These are phyloP conservation scores for Rhodeus uyekii DNA, from an alignment of 2,797 vertebrate species.

Conservation along the genomic window DNA sequence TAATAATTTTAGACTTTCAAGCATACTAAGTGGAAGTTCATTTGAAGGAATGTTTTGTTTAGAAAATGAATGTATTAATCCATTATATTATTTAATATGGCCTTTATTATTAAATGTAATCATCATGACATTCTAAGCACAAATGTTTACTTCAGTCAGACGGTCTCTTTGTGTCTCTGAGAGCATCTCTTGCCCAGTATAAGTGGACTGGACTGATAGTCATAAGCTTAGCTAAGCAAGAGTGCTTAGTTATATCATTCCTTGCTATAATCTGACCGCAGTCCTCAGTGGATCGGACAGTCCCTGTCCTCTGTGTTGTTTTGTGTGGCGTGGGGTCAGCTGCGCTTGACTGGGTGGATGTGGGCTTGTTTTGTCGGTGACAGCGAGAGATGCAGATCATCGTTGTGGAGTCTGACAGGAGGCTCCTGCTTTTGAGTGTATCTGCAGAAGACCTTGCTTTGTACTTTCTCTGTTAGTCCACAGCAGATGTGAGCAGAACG, in stretches of 20 bases:
- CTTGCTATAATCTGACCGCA: conserved; percentile 22
- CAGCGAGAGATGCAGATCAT: conserved; percentile 13
- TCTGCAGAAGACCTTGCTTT: not conserved
- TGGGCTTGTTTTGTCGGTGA: not conserved
- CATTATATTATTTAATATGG: too few relatives aligned
- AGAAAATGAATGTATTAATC: too few relatives aligned
- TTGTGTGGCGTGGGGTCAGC: conserved; percentile 44
- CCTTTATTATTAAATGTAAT: too few relatives aligned
- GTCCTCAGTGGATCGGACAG: conserved; percentile 36
- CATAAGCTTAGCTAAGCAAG: not conserved
- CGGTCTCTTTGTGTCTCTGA: not conserved
- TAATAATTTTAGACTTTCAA: too few relatives aligned
- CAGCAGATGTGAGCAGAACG: not conserved
- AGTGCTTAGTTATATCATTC: not conserved
- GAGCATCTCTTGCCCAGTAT: not conserved
- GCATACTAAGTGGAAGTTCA: too few relatives aligned
- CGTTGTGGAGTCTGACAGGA: not conserved
- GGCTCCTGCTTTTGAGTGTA: not conserved
- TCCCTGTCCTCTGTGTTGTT: conserved; percentile 32
- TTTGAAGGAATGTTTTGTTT: too few relatives aligned
- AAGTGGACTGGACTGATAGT: not conserved
- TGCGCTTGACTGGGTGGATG: not conserved
- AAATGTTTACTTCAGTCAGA: not conserved
- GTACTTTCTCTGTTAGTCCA: not conserved
- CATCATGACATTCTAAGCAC: too few relatives aligned